Evolutionary conservation across 2,888 invertebrate species (phyloP), one percentile per base, ranked within the genome.

Genomic region (Eristalis pertinax): DNA sequence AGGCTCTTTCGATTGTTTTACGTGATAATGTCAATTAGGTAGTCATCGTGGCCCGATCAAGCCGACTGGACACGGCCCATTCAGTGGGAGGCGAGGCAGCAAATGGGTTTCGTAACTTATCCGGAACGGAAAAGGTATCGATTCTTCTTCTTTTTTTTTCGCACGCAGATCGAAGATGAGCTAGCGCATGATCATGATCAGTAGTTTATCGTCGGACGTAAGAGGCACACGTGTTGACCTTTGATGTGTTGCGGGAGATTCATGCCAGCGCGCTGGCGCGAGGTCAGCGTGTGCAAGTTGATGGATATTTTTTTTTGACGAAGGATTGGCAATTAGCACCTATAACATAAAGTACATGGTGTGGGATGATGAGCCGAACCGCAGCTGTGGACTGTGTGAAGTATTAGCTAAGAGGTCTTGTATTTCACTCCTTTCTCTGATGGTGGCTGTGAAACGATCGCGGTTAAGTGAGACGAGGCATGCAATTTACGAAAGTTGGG

Each of bases 11-110:
- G 87, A 87, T 87, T 84, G 87, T 87, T 80, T 87, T 80, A 84
- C 76, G 68, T 73, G 87, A 87, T 87, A 87, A 80, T 84, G 87
- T 87, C 87, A 87, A 87, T 87, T 87, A 87, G 84, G 75, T 84
- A 87, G 87, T 87, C 87, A 87, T 79, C 83, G 83, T 79, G 72
- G 69, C 74, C 56, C 76, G 63, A 32, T 69, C 69, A 43, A 11
- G 69, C 74, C 67, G 24, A 24, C 22, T 32, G 68, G 32, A 32
- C 62, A 78, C 65, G 65, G 24, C 19, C 35, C 24, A 11, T 29
- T 8, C 24, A 50, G 22, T 38, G 10, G 32, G 22, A 22, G 19
- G 63, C 26, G 79, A 73, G 64, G 79, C 76, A 73, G 79, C 84
- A 73, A 87, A 79, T 79, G 83, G 83, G 62, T 35, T 43, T 76